Evolutionary conservation across 37 sponge, comb jelly and placozoan genomes (phyloP).

Genomic region (Haliclona indistincta): DNA sequence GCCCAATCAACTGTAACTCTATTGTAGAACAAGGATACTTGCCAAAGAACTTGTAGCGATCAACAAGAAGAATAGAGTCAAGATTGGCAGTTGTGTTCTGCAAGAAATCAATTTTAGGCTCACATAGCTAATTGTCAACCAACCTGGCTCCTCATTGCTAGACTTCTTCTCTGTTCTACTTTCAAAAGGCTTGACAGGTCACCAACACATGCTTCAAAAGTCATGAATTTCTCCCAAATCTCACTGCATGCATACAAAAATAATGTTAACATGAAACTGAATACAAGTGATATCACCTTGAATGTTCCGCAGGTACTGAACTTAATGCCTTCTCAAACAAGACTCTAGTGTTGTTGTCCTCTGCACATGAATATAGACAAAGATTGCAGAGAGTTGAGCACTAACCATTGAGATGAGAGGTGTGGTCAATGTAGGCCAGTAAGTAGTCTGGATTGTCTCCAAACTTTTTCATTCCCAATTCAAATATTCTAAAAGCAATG

Average conservation of each 20-base stretch:
- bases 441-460: constrained; percentile 75
- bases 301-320: constrained; percentile 59
- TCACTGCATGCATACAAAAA: constrained; percentile 41
- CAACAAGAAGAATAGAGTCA: constrained; percentile 73
- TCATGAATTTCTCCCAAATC: constrained; percentile 80
- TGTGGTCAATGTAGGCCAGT: constrained; percentile 79
- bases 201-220: constrained; percentile 88
- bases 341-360: constrained; percentile 96
- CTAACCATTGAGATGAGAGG: constrained; percentile 88
- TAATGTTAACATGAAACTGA: not conserved
- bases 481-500: constrained; percentile 94
- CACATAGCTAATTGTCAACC: not conserved
- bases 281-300: constrained; percentile 46
- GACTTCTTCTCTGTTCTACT: constrained; percentile 80
- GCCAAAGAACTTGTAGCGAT: constrained; percentile 89
- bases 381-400: not conserved
- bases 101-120: not conserved
- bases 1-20: constrained; percentile 86
- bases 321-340: constrained; percentile 85
- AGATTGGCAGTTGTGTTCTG: not conserved
- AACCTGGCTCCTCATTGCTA: constrained; percentile 45
- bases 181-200: constrained; percentile 86
- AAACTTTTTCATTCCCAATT: constrained; percentile 91
- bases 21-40: constrained; percentile 79
- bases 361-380: constrained; percentile 31